Base-by-base conservation (phyloP, 2,888 invertebrate genomes). In the Rhagium mordax region DNA sequence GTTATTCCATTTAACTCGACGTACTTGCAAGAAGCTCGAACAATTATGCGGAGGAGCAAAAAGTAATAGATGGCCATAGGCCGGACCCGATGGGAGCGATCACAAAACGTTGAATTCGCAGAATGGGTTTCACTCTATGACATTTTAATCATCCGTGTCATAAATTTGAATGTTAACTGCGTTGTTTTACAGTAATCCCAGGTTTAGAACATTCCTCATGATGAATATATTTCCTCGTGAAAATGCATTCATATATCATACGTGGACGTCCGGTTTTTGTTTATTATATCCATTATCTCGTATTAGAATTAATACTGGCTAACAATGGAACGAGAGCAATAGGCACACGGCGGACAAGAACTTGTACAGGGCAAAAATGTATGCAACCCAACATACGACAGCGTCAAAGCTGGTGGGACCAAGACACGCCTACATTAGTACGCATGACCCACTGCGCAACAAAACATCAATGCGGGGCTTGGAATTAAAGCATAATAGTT, bases 91-190 rank as follows among this genome's bases (percentile, higher is more conserved):
- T 47, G 21, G 20, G 20, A 47, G 21, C 18, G 0, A 33, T 33
- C 18, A 20, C 41, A 20, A 61, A 59, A 59, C 18, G 20, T 60
- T 33, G 47, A 27, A 61, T 61, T 47, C 21, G 21, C n/a, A 41
- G 21, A 47, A 61, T 47, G 61, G 61, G 47, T 61, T 61, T 61
- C 16, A 20, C 27, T 47, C 8, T 61, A 61, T 61, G 61, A 61
- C 61, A 21, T 61, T 61, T 61, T 61, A 61, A 61, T 61, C 47
- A 61, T 47, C 13, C n/a, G 7, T 10, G 3, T n/a, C 47, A 29
- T 61, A 61, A 61, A 61, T 61, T 16, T 47, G 15, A 20, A 61
- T 16, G 18, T 18, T 47, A 29, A 18, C 8, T 59, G 3, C 18
- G 33, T 10, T 59, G 59, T 59, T 59, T 59, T 59, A 10, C 15